Conservation (phyloP, 2,888 invertebrate genomes). For the Pteria penguin region DNA sequence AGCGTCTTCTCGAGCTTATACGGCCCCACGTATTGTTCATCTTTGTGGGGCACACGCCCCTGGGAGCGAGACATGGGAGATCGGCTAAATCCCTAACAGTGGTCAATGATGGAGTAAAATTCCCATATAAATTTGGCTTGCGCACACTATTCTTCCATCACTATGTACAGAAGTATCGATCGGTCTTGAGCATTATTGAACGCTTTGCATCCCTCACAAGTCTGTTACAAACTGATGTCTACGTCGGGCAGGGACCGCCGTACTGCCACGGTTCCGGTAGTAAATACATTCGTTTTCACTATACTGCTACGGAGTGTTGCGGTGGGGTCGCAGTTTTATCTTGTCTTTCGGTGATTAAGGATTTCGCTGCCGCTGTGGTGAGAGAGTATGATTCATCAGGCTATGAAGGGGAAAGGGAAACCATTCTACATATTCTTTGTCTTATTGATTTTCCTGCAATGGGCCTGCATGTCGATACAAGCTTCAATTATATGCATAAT, state of each 20-base stretch:
- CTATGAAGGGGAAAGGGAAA: no score
- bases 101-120: conserved; percentile 17
- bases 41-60: conserved; percentile 52
- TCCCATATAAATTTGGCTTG: conserved; percentile 35
- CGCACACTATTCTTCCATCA: conserved; percentile 18
- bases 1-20: conserved; percentile 99
- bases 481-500: no score
- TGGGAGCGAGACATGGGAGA: conserved; percentile 45
- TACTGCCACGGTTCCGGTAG: no score
- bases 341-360: background rate
- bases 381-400: no score
- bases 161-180: background rate
- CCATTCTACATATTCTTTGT: no score
- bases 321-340: no score
- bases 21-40: conserved; percentile 94
- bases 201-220: background rate
- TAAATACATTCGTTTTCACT: no score
- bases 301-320: no score
- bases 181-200: background rate
- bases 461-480: no score
- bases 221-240: no score
- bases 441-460: no score
- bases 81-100: conserved; percentile 10
- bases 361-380: background rate
- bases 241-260: no score